Evolutionary conservation across 2,888 invertebrate species (phyloP).

Genomic region (Drosophila recens): DNA sequence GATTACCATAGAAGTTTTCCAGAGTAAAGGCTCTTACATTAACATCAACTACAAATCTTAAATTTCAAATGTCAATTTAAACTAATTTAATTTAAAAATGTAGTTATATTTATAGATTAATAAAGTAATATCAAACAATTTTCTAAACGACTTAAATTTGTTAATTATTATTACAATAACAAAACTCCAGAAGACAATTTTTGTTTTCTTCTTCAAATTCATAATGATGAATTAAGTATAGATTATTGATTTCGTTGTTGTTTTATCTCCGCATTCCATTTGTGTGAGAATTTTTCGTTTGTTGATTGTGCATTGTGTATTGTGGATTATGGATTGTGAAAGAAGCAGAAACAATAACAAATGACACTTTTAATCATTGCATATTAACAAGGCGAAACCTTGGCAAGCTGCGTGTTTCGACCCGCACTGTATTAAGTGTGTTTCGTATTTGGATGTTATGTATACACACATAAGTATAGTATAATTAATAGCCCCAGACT

Average conservation of each 20-base stretch:
- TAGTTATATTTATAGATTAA: no score
- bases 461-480: slow-evolving; percentile 4
- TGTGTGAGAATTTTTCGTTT: slow-evolving; percentile 8
- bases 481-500: slow-evolving; percentile 69
- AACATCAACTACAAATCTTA: no score
- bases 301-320: slow-evolving; percentile 1
- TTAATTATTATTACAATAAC: no score
- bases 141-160: no score
- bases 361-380: slow-evolving; percentile 81
- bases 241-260: not conserved
- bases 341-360: slow-evolving; percentile 61
- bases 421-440: slow-evolving; percentile 55
- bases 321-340: slow-evolving; percentile 24
- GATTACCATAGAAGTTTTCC: no score
- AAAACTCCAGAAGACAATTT: not conserved
- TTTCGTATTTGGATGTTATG: slow-evolving; percentile 13
- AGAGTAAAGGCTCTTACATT: no score
- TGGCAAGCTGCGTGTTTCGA: slow-evolving; percentile 40
- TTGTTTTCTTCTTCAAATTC: not conserved
- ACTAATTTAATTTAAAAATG: no score
- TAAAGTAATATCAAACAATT: no score
- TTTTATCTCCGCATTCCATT: slow-evolving; percentile 9
- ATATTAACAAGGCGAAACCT: slow-evolving; percentile 73
- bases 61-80: no score
- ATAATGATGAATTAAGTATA: not conserved